phyloP scores from a whole-genome alignment of 2,888 invertebrate genomes.

The Enoplolaimus lenunculus region DNA sequence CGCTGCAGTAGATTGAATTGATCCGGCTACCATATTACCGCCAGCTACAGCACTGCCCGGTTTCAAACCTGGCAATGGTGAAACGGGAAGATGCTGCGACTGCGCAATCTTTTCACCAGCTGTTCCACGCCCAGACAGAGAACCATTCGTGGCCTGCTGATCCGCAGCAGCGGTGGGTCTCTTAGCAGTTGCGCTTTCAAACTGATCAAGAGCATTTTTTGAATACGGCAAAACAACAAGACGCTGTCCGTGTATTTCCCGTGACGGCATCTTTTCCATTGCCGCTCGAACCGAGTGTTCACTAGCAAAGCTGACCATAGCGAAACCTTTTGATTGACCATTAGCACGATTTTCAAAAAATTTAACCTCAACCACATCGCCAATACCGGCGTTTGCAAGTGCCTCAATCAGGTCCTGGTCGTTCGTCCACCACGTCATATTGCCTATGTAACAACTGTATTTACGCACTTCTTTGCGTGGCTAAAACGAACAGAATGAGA shows the following conservation, averaged over 20 bases:
- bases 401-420: conserved; percentile 58
- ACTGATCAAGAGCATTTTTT: conserved; percentile 62
- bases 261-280: conserved; percentile 78
- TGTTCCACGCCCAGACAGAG: conserved; percentile 12
- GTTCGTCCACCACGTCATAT: conserved; percentile 67
- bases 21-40: too few species aligned
- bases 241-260: conserved; percentile 78
- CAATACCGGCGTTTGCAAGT: conserved; percentile 70
- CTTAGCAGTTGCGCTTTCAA: conserved; percentile 34
- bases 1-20: background rate
- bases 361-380: conserved; percentile 89
- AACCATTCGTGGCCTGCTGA: conserved; percentile 10
- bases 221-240: conserved; percentile 88
- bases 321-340: conserved; percentile 82
- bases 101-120: conserved; percentile 15
- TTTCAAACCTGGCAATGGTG: conserved; percentile 26
- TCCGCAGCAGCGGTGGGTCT: background rate
- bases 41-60: background rate
- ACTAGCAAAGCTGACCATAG: conserved; percentile 80
- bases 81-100: conserved; percentile 24
- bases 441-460: conserved; percentile 80
- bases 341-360: conserved; percentile 98
- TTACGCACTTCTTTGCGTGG: conserved; percentile 35
- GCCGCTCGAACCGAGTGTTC: conserved; percentile 74
- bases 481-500: too few species aligned